Percentiles rank a stretch among this genome's conserved stretches.
Evolutionary conservation across 2,797 vertebrate genomes (phyloP).

Genomic region (Hemitrygon akajei): DNA sequence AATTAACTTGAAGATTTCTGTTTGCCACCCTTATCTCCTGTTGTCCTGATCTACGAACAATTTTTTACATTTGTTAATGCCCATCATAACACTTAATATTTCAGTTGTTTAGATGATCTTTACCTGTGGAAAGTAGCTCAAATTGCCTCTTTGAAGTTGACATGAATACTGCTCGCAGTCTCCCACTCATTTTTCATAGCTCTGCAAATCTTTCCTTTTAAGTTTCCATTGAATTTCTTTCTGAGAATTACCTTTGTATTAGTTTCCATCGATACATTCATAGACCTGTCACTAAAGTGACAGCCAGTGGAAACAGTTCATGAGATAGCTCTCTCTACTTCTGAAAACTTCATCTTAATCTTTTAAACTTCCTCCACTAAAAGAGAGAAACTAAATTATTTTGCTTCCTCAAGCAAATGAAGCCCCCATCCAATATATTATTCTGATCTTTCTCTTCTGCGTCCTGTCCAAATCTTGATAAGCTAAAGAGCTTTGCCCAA

Average conservation of each 20-base stretch:
- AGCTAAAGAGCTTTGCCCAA: not conserved
- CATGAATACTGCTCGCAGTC: not conserved
- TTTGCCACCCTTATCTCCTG: not conserved
- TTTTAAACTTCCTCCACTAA: not conserved
- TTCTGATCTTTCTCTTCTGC: not conserved
- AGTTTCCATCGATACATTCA: not conserved
- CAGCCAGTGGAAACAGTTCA: not conserved
- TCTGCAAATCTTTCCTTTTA: not conserved
- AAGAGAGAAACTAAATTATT: not conserved
- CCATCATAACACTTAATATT: not conserved
- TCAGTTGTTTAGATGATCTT: not conserved
- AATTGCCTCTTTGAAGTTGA: not conserved
- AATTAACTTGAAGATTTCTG: not conserved
- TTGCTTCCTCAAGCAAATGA: not conserved
- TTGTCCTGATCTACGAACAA: not conserved
- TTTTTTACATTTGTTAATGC: not conserved
- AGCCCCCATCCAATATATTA: not conserved
- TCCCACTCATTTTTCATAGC: not conserved
- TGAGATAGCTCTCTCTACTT: not conserved
- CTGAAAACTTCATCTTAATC: not conserved
- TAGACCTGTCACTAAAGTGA: not conserved
- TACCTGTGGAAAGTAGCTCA: not conserved
- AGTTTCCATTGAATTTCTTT: not conserved
- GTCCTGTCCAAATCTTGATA: not conserved
- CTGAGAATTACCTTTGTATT: not conserved